A percentile compares a stretch with the other conserved stretches of the same genome.
Conservation (phyloP, 2,113 vertebrate genomes). For the Tetraodon nigroviridis region DNA sequence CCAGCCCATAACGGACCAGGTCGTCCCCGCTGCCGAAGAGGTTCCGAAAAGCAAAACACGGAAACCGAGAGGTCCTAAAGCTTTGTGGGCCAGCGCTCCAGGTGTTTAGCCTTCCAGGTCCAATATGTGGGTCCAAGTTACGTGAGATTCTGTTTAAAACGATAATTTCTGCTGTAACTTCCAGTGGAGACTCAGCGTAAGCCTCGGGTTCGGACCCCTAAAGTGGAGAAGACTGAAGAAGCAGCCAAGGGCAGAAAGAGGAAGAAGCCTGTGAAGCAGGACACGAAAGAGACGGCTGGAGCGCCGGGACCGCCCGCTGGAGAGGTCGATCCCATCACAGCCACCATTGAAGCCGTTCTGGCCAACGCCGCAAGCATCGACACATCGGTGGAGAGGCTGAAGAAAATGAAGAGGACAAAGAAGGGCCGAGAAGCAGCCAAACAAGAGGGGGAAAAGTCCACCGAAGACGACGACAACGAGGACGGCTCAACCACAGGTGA, state of each 20-base stretch:
- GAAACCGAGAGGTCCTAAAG: conserved; percentile 63
- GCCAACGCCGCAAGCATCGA: conserved; percentile 34
- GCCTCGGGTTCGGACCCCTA: conserved; percentile 52
- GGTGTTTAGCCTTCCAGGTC: conserved; percentile 28
- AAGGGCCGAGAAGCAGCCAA: conserved; percentile 46
- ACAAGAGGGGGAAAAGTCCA: conserved; percentile 32
- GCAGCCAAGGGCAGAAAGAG: conserved; percentile 52
- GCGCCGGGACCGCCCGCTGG: conserved; percentile 31
- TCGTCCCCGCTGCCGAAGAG: conserved; percentile 13
- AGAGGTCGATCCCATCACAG: conserved; percentile 51
- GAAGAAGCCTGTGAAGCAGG: conserved; percentile 50
- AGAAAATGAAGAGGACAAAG: conserved; percentile 59
- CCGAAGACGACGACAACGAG: conserved; percentile 61
- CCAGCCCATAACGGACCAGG: conserved; percentile 41
- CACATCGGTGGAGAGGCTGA: conserved; percentile 38
- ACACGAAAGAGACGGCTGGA: conserved; percentile 13
- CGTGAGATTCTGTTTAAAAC: neutral
- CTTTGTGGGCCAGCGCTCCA: conserved; percentile 40
- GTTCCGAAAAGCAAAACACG: conserved; percentile 52
- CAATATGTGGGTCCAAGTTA: neutral
- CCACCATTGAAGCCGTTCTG: conserved; percentile 56
- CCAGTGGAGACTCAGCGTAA: conserved; percentile 24
- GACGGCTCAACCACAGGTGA: conserved; percentile 65
- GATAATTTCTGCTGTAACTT: neutral
- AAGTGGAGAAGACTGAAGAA: conserved; percentile 49